Conservation (phyloP, 2,113 vertebrate species). For the Meleagris gallopavo region DNA sequence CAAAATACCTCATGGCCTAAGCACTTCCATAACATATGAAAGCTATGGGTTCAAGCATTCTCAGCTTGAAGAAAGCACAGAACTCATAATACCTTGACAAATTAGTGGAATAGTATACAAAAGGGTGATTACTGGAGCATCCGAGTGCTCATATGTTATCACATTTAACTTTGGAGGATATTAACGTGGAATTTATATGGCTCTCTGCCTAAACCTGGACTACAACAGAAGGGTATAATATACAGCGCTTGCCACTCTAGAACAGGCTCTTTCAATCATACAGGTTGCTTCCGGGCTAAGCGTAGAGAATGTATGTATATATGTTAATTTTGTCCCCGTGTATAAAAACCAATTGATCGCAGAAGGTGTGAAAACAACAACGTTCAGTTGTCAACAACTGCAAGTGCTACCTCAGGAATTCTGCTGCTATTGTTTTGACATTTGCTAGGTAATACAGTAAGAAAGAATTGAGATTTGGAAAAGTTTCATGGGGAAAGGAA, state of each 20-base stretch:
- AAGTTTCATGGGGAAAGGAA: not conserved
- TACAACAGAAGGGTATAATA: not conserved
- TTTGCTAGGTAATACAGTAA: not conserved
- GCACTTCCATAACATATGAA: not conserved
- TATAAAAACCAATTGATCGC: not conserved
- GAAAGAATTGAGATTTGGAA: not conserved
- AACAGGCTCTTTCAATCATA: not conserved
- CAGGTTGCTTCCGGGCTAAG: not conserved
- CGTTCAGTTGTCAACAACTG: too few relatives aligned
- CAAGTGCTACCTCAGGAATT: not conserved
- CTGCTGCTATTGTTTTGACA: not conserved
- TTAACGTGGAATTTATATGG: not conserved
- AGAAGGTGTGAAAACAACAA: not conserved
- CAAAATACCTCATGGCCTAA: not conserved
- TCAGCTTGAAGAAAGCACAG: not conserved
- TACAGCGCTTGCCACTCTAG: not conserved
- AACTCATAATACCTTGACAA: not conserved
- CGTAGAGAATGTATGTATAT: not conserved
- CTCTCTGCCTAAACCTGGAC: not conserved
- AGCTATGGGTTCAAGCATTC: not conserved
- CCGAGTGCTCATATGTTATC: not conserved
- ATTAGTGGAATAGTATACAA: not conserved
- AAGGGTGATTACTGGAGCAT: not conserved
- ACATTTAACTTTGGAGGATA: not conserved
- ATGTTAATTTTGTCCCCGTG: not conserved